These are phyloP conservation scores for Eupithecia dodoneata DNA, from an alignment of 2,888 invertebrate species.

Conservation along the genomic window DNA sequence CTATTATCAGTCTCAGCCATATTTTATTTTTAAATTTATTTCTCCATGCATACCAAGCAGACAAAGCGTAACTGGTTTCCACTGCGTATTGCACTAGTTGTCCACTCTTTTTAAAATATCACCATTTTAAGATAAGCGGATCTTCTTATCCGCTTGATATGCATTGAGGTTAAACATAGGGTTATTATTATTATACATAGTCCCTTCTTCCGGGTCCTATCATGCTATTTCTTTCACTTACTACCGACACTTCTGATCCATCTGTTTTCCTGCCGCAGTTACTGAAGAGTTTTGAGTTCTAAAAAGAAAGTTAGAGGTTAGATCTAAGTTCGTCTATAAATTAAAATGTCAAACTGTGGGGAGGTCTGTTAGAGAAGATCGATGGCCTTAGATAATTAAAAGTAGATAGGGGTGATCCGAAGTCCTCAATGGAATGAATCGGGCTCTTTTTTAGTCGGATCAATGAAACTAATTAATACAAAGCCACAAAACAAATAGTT, in stretches of 20 bases:
- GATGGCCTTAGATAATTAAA: conserved; percentile 16
- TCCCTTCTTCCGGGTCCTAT: conserved; percentile 72
- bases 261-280: conserved; percentile 71
- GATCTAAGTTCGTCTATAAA: conserved; percentile 30
- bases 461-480: background rate
- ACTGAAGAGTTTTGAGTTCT: conserved; percentile 71
- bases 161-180: conserved; percentile 19
- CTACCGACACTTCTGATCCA: conserved; percentile 75
- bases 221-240: conserved; percentile 77
- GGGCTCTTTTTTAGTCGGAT: background rate
- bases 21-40: conserved; percentile 43
- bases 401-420: background rate
- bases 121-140: background rate
- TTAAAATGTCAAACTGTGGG: conserved; percentile 26
- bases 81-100: background rate
- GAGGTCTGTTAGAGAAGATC: conserved; percentile 16
- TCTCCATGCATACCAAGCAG: conserved; percentile 27
- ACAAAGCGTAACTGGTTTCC: conserved; percentile 12
- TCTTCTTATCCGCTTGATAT: conserved; percentile 22
- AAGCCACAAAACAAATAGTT: background rate
- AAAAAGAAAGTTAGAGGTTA: conserved; percentile 23
- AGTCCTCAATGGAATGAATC: background rate
- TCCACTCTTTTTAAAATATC: background rate
- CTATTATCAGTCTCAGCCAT: conserved; percentile 73
- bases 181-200: conserved; percentile 66